Evolutionary conservation across 2,113 vertebrate species (phyloP).

Genomic region (Piliocolobus tephrosceles): DNA sequence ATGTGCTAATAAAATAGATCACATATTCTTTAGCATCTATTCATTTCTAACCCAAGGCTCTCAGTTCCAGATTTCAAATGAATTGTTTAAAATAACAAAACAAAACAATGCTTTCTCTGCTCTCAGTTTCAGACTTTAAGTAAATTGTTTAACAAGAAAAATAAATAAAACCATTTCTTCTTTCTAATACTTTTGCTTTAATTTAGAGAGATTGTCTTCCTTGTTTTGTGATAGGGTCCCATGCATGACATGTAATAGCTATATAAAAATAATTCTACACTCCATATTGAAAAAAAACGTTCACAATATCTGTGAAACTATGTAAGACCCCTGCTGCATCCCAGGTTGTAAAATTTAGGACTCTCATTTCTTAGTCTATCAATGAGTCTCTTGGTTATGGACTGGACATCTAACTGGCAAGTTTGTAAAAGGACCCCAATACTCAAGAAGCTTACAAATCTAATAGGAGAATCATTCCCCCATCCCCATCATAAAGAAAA

Average conservation of each 20-base stretch:
- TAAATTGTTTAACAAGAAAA: not conserved
- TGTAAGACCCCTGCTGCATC: not conserved
- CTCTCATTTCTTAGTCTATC: not conserved
- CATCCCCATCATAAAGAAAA: not conserved
- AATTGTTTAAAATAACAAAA: not conserved
- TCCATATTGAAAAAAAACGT: not conserved
- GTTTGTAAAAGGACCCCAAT: not conserved
- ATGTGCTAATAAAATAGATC: not conserved
- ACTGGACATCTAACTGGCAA: not conserved
- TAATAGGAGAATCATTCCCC: not conserved
- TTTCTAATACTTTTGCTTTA: slow-evolving; percentile 14
- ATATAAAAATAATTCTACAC: not conserved
- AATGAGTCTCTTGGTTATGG: not conserved
- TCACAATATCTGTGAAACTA: not conserved
- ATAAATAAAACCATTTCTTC: not conserved
- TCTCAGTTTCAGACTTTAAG: not conserved
- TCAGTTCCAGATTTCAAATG: not conserved
- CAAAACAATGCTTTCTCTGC: not conserved
- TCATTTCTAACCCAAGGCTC: not conserved
- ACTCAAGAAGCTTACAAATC: not conserved
- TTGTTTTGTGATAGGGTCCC: not conserved
- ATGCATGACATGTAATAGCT: not conserved
- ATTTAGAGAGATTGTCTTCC: not conserved
- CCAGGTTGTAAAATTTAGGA: not conserved
- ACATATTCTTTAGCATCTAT: slow-evolving; percentile 6